These are phyloP conservation scores for Gila robusta DNA, from an alignment of 2,797 vertebrate species.

Conservation along the genomic window DNA sequence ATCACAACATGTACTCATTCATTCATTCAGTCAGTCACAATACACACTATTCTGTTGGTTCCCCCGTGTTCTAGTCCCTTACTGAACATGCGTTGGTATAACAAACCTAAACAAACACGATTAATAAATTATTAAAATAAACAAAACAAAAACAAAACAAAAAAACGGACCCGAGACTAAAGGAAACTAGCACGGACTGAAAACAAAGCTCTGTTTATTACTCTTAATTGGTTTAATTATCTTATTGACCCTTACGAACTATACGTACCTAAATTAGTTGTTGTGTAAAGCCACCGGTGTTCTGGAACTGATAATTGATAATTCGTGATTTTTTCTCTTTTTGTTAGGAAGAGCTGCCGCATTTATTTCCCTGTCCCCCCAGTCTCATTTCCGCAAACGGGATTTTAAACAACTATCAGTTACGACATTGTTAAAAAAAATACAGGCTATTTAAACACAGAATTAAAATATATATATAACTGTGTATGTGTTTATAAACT, in stretches of 20 bases:
- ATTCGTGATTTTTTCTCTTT: background rate
- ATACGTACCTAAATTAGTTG: background rate
- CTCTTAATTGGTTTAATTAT: background rate
- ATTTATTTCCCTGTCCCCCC: background rate
- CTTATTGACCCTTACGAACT: background rate
- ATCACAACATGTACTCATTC: background rate
- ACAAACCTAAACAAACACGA: background rate
- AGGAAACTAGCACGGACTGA: background rate
- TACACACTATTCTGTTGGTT: background rate
- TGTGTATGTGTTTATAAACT: background rate
- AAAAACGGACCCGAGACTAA: too few species aligned
- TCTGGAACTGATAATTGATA: background rate
- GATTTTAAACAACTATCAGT: background rate
- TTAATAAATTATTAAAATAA: background rate
- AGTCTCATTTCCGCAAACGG: background rate
- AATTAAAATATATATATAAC: too few species aligned
- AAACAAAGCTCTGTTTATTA: background rate
- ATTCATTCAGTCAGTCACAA: background rate
- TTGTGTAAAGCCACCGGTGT: background rate
- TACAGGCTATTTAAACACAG: too few species aligned
- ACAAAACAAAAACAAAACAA: background rate
- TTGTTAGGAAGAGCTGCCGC: background rate
- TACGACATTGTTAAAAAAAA: background rate
- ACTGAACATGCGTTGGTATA: background rate
- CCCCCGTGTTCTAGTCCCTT: conserved; percentile 11